Base-by-base conservation (phyloP, 1,140 invertebrate genomes). In the Orchestia grillus region DNA sequence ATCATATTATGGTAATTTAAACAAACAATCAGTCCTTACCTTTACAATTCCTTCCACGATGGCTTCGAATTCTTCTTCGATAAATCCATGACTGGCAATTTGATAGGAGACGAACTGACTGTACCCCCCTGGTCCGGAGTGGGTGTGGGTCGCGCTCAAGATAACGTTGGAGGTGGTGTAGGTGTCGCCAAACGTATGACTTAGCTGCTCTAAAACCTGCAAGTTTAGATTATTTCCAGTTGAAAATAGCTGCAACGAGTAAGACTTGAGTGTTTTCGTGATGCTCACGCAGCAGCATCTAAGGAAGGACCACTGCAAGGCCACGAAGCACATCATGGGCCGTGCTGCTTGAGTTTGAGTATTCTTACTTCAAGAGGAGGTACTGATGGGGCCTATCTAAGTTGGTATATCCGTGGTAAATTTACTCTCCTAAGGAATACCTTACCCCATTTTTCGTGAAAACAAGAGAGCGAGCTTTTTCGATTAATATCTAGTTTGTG, bases 111-210 rank as follows among this genome's bases (percentile, higher is more conserved):
- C 97, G 97, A 99, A 98, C 98, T 99, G 98, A 96, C 99, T 98
- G 97, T 98, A 99, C 0, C 99, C 99, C 3, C 98, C 99, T 0
- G 99, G 98, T 0, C 98, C 98, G 6, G 98, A 98, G 97, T 99
- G 99, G 0, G 99, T 99, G 97, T 99, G 99, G 0, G 99, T 99
- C 0, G 98, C 98, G 97, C 98, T 99, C 28, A 99, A 97, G 97
- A 99, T 98, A 8, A 99, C 98, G 97, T 99, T 99, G 90, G 98
- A 97, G 45, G 98, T 98, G 0, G 97, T 98, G 97, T 99, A 99
- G 0, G 98, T 96, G 57, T 98, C 97, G 0, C 98, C 98, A 97
- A 98, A 99, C 90, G 98, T 97, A 44, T 97, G 97, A 96, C 98
- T 97, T n/a, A 99, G 97, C 62, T 98, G 97, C 96, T 98, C 98